phyloP scores from a whole-genome alignment of 35 echinoderm and acorn worm genomes.

The Heliocidaris tuberculata region DNA sequence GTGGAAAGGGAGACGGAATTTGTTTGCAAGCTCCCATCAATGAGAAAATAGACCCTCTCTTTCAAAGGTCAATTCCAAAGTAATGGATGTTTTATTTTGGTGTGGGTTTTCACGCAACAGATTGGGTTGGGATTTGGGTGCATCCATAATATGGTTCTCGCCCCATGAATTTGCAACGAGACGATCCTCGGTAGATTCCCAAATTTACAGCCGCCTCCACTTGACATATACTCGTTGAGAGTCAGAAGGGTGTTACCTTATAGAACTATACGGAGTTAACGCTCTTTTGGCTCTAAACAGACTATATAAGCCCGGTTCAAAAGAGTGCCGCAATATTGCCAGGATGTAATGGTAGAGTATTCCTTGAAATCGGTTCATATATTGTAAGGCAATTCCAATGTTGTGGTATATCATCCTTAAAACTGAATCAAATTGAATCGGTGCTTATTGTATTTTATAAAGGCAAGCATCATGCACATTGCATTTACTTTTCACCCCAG shows the following conservation, averaged over 20 bases:
- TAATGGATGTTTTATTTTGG: not conserved
- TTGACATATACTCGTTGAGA: not conserved
- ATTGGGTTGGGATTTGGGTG: not conserved
- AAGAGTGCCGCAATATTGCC: not conserved
- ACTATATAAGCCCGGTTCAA: not conserved
- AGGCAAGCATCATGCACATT: not conserved
- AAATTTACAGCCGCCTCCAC: not conserved
- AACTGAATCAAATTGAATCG: not conserved
- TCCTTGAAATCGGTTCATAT: not conserved
- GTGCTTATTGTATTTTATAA: not conserved
- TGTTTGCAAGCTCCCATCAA: slow-evolving; percentile 10
- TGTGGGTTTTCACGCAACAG: not conserved
- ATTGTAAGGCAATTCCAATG: not conserved
- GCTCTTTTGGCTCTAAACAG: no score
- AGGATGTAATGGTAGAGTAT: not conserved
- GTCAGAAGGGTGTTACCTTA: no score
- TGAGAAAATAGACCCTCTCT: not conserved
- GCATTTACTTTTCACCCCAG: not conserved
- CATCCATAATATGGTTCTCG: not conserved
- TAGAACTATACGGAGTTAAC: no score
- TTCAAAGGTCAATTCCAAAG: not conserved
- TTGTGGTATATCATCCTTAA: not conserved
- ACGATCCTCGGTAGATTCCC: not conserved
- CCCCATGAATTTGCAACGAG: not conserved
- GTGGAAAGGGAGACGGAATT: not conserved